Evolutionary conservation across 1,140 invertebrate genomes (phyloP), one percentile per base, ranked within the genome.

Genomic region (Drosophila triauraria): DNA sequence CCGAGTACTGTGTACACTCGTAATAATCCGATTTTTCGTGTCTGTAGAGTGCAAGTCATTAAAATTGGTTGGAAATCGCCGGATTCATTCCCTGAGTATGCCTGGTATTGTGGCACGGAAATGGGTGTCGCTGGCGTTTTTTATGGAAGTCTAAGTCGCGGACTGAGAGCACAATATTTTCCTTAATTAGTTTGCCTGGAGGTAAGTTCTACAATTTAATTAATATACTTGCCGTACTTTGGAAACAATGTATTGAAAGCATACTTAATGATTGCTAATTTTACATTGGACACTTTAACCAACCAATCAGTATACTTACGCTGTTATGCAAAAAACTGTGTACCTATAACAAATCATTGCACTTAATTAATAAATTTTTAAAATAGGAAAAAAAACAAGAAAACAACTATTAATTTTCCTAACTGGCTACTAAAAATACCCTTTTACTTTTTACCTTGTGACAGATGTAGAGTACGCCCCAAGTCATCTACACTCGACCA

Each of bases 21-120:
- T 69, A 85, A 77, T 84, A 84, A 84, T 84, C 77, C 75, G 43
- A 50, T 63, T 69, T 67, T 75, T 71, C 38, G 71, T 63, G 65
- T 81, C 64, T 80, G 60, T 57, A 67, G 65, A 78, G 58, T 85
- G 82, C 82, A 75, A 81, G 75, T 82, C 82, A 82, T 86, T 79
- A 75, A 80, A 82, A 83, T 83, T 60, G 53, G 57, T 83, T 62
- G 61, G 61, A 58, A 83, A 75, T 57, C 61, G 57, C 40, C 47
- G 57, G 67, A 61, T 61, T 32, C 50, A 78, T 65, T 77, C 62
- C 42, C 20, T 17, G 25, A 57, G 53, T 46, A 46, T 40, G 32
- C 50, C 40, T 40, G 23, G 35, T 4, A 12, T 35, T 62, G 25
- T 63, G 64, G 20, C 44, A 17, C 30, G 68, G 43, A 70, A 70